A percentile compares a stretch with the other conserved stretches of the same genome.
These are phyloP conservation scores for Candidula unifasciata DNA, from an alignment of 2,888 invertebrate species.

Conservation along the genomic window DNA sequence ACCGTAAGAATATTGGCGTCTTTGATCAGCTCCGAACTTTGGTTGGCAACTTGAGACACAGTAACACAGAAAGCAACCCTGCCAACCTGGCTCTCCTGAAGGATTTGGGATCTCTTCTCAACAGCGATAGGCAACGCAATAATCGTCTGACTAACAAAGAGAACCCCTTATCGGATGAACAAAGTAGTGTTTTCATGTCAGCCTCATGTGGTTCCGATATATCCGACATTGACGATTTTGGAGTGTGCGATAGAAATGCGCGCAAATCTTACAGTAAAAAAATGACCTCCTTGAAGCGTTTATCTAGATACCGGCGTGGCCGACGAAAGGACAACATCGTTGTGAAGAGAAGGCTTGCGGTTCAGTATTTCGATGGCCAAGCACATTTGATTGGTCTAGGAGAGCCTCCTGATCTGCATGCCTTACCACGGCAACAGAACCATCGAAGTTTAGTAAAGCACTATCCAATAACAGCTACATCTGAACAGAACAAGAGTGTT, in stretches of 20 bases:
- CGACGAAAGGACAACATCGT: not conserved
- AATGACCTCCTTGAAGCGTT: not conserved
- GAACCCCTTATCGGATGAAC: not conserved
- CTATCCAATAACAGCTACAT: not conserved
- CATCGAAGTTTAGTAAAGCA: not conserved
- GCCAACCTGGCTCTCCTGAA: not conserved
- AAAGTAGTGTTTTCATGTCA: slow-evolving; percentile 34
- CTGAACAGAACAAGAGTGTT: not conserved
- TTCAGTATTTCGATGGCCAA: not conserved
- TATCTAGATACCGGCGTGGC: not conserved
- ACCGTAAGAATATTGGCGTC: not conserved
- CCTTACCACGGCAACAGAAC: not conserved
- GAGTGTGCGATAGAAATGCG: not conserved
- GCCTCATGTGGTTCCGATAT: not conserved
- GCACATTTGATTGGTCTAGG: slow-evolving; percentile 10
- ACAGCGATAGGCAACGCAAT: not conserved
- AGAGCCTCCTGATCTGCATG: not conserved
- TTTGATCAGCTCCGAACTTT: slow-evolving; percentile 24
- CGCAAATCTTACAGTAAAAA: not conserved
- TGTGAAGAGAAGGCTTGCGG: not conserved
- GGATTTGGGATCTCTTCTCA: not conserved
- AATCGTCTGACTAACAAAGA: not conserved
- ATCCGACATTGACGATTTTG: not conserved
- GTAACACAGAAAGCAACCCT: not conserved
- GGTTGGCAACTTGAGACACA: not conserved